Evolutionary conservation across 2,888 invertebrate genomes (phyloP), one percentile per base, ranked within the genome.

Genomic region (Calliphora vomitoria): DNA sequence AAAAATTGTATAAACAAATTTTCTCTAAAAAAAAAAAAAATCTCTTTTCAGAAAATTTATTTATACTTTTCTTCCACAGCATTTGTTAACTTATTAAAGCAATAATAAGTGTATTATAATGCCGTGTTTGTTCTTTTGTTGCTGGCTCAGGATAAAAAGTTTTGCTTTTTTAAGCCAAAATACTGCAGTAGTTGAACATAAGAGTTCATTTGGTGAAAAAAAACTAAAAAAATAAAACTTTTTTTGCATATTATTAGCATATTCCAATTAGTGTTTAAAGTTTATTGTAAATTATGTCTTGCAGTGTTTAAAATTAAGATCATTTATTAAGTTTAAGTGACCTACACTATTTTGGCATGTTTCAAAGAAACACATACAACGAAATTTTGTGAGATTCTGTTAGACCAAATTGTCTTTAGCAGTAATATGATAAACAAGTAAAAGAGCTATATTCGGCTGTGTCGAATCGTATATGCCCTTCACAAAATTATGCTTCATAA

Each of bases 91-190:
- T 58, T 81, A 66, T 50, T 41, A 75, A 68, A 69, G 60, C 20
- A 31, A 69, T 82, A 68, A 72, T 69, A 86, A 75, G 25, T 58
- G 74, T 64, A 68, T 79, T 69, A 79, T 66, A 58, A 50, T 69
- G 44, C 13, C 1, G 20, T 25, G 15, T 44, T 74, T 31, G 15
- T n/a, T 44, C 4, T 74, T 20, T 25, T 31, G 4, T 60, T 53
- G 4, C n/a, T 41, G 41, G n/a, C 47, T 25, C n/a, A 80, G 38
- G 11, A 53, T 6, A 1, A 11, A 71, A 71, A 60, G 6, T 50
- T 60, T 71, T 47, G 6, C 0, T 13, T 35, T 18, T 60, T 50
- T 60, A 10, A 69, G 20, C 4, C 47, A 53, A 80, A 41, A 60
- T 69, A 38, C 60, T 50, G 38, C 60, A 68, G 13, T 47, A 55